Percentiles rank a stretch among this genome's conserved stretches.
phyloP scores from a whole-genome alignment of 2,113 vertebrate genomes.

The Bostrychus sinensis region DNA sequence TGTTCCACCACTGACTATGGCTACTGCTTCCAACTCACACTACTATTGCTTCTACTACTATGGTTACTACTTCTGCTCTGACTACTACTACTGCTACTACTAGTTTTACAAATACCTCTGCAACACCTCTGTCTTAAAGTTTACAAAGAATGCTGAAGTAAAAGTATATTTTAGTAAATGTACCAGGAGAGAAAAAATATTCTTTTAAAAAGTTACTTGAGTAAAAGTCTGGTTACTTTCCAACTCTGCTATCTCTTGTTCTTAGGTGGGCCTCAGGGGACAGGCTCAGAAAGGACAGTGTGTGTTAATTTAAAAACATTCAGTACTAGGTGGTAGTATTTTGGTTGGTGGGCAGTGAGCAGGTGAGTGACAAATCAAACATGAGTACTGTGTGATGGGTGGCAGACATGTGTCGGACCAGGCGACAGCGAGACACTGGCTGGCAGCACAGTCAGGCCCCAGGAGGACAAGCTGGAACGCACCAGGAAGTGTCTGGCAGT shows the following conservation, averaged over 20 bases:
- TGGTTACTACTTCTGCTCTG: too few relatives aligned
- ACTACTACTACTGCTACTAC: too few relatives aligned
- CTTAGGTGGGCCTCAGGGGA: background rate
- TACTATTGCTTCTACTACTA: too few relatives aligned
- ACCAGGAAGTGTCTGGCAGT: background rate
- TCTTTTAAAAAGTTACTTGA: too few relatives aligned
- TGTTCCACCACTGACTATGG: too few relatives aligned
- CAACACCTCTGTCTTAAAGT: too few relatives aligned
- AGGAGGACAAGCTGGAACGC: background rate
- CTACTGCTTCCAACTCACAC: too few relatives aligned
- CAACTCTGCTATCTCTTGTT: background rate
- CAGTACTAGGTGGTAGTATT: background rate
- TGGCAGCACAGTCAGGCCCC: background rate
- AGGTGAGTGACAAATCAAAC: slow-evolving; percentile 7
- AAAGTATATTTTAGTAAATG: too few relatives aligned
- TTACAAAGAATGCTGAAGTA: too few relatives aligned
- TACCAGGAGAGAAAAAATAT: too few relatives aligned
- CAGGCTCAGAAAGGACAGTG: background rate
- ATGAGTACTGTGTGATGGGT: background rate
- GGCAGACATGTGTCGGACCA: background rate
- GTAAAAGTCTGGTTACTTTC: too few relatives aligned
- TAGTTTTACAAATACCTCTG: too few relatives aligned
- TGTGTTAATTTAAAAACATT: slow-evolving; percentile 1
- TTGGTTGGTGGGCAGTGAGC: background rate
- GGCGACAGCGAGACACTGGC: background rate